Evolutionary conservation across 2,797 vertebrate species (phyloP).

Genomic region (Psittacula echo): DNA sequence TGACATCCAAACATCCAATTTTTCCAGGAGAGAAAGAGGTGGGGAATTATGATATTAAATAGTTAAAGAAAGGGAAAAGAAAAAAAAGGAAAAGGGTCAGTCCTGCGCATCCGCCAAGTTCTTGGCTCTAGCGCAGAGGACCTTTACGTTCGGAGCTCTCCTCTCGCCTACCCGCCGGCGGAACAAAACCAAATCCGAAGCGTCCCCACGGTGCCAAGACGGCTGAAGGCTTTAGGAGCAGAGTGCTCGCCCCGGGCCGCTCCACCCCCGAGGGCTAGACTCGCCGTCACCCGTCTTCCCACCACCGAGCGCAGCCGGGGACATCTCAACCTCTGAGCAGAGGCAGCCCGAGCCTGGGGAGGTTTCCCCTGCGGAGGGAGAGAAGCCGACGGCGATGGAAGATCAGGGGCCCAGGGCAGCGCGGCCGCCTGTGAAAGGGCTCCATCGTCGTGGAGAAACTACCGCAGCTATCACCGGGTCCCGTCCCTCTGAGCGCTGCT

Average conservation of each 20-base stretch:
- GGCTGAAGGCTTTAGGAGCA: neutral
- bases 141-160: neutral
- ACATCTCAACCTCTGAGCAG: neutral
- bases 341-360: neutral
- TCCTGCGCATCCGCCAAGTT: neutral
- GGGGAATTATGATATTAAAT: neutral
- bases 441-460: neutral
- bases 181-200: neutral
- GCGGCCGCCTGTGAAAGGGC: neutral
- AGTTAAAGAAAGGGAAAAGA: neutral
- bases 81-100: neutral
- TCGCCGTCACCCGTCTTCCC: neutral
- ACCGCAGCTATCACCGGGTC: neutral
- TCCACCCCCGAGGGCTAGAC: neutral
- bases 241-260: neutral
- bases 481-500: neutral
- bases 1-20: neutral
- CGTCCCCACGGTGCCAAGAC: fast-evolving
- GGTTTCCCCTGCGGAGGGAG: neutral
- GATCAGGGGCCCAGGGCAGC: fast-evolving
- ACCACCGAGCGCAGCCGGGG: neutral
- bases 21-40: neutral
- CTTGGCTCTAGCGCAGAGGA: neutral
- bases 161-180: neutral
- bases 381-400: neutral